Evolutionary conservation across 1,140 invertebrate species (phyloP).

Genomic region (Apis cerana): DNA sequence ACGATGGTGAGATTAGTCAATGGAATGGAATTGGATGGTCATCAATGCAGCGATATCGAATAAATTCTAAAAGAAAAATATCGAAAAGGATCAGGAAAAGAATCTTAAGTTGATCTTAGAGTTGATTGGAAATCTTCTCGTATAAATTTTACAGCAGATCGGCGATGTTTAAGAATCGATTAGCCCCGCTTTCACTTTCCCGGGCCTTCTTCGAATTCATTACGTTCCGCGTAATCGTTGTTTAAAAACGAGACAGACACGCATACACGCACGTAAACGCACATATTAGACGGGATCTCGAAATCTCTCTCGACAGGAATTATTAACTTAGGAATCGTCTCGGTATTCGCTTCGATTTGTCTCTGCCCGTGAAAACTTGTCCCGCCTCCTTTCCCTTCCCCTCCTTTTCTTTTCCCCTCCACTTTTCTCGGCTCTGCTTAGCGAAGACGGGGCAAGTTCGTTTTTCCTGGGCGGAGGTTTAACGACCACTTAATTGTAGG

Average conservation of each 20-base stretch:
- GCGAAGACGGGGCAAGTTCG: slow-evolving; percentile 17
- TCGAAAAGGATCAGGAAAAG: background rate
- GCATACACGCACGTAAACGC: no score
- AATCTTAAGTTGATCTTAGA: background rate
- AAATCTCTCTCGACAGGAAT: slow-evolving; percentile 19
- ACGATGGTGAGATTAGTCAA: no score
- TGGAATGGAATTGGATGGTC: no score
- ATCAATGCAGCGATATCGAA: no score
- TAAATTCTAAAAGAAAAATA: no score
- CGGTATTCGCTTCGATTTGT: no score
- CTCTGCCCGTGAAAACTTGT: slow-evolving; percentile 19
- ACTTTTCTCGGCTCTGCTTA: background rate
- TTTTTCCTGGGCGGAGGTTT: slow-evolving; percentile 47
- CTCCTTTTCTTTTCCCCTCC: background rate
- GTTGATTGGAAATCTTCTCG: background rate
- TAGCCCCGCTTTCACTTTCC: slow-evolving; percentile 23
- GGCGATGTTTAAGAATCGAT: slow-evolving; percentile 31
- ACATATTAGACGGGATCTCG: slow-evolving; percentile 3
- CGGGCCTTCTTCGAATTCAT: background rate
- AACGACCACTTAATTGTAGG: slow-evolving; percentile 57
- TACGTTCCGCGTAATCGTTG: slow-evolving; percentile 6
- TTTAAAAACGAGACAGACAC: slow-evolving; percentile 7
- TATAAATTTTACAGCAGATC: background rate
- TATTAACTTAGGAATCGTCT: slow-evolving; percentile 27
- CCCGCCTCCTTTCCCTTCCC: background rate